Evolutionary conservation across 2,888 invertebrate species (phyloP), one percentile per base, ranked within the genome.

Genomic region (Tinea pellionella): DNA sequence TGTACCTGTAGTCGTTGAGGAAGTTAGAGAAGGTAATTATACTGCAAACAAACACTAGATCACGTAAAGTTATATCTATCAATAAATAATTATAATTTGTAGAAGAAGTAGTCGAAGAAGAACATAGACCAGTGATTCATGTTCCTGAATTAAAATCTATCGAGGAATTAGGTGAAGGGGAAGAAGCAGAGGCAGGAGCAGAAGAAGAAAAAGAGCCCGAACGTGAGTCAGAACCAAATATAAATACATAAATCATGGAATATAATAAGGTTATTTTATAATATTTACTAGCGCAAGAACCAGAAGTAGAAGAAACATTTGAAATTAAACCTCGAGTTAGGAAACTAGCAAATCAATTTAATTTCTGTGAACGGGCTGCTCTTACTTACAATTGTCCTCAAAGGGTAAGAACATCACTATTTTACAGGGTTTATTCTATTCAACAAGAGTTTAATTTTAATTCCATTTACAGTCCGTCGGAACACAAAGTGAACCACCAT

Each of bases 281-380:
- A 24, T 3, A 24, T 24, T 2, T n/a, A n/a, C n/a, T 24, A 24
- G 24, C 24, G 2, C 24, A 24, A 24, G 24, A 24, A 24, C 24
- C 24, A 24, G 24, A 24, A 24, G 24, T 24, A 2, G 80, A 77
- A 24, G 85, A 81, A 66, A 66, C 74, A 2, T 61, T 80, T 37
- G 68, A 69, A 1, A 85, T 86, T 61, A 79, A 77, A 63, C 86
- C 83, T 0, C 73, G 80, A 0, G 70, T 85, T 12, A 81, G 92
- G 68, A 97, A 97, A 72, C 84, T 97, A 6, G 95, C 96, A 1
- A 98, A 98, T 80, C 96, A 97, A 77, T 98, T 98, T 73, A 98
- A 98, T 83, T 98, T 93, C 77, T 96, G 96, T 69, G 98, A 98
- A 77, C 88, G 98, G 64, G 97, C 96, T 3, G 94, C 96, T 0